A percentile compares a stretch with the other conserved stretches of the same genome.
Conservation (phyloP, 2,888 invertebrate species). For the Platerodrilus igneus region DNA sequence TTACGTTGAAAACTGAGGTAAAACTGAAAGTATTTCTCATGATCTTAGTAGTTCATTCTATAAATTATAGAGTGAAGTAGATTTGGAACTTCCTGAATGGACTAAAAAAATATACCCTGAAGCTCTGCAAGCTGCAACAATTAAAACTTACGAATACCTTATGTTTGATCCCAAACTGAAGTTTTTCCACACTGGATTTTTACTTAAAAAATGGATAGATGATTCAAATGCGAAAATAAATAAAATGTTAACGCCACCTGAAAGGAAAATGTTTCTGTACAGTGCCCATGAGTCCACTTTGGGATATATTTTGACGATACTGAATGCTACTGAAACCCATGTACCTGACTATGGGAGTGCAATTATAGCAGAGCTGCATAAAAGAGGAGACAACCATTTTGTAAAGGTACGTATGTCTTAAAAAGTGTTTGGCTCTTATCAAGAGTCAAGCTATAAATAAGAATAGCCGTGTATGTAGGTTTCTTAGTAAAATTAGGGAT, state of each 20-base stretch:
- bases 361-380: conserved; percentile 37
- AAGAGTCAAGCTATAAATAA: too few relatives aligned
- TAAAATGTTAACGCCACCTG: conserved; percentile 21
- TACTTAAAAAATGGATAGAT: conserved; percentile 38
- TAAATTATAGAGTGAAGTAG: conserved; percentile 37
- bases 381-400: too few relatives aligned
- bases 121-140: conserved; percentile 38
- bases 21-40: not conserved
- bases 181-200: conserved; percentile 44
- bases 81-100: conserved; percentile 47
- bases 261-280: conserved; percentile 39
- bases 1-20: conserved; percentile 5
- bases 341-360: conserved; percentile 39
- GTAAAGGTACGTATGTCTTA: too few relatives aligned
- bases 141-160: conserved; percentile 43
- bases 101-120: conserved; percentile 41
- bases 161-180: conserved; percentile 37
- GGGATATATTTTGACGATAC: conserved; percentile 34
- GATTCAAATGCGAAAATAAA: conserved; percentile 33
- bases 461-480: too few relatives aligned
- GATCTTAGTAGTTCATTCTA: conserved; percentile 12
- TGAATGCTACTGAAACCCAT: conserved; percentile 31
- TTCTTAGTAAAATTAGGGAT: too few relatives aligned
- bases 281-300: conserved; percentile 42
- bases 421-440: too few relatives aligned